phyloP scores from a whole-genome alignment of 1,140 invertebrate genomes.

The Babylonia areolata region DNA sequence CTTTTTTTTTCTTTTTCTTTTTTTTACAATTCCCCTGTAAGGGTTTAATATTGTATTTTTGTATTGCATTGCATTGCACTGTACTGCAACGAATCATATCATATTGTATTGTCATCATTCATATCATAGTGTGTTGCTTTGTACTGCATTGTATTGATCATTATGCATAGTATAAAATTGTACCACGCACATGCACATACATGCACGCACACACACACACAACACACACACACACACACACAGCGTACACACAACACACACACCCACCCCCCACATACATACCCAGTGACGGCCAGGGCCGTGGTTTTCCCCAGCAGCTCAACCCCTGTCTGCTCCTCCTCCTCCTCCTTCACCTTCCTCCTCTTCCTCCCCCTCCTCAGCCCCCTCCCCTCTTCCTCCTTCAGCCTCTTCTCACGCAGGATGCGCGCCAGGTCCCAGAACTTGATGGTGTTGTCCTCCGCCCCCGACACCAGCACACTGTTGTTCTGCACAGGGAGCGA shows the following conservation, averaged over 20 bases:
- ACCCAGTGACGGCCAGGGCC: conserved; percentile 21
- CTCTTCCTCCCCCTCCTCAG: background rate
- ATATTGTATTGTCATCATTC: too few species aligned
- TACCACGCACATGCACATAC: background rate
- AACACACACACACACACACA: background rate
- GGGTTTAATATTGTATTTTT: too few species aligned
- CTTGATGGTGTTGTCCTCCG: conserved; percentile 17
- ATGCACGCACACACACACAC: background rate
- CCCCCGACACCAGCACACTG: background rate
- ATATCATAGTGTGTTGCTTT: too few species aligned
- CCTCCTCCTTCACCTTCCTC: background rate
- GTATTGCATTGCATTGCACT: too few species aligned
- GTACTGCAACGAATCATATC: too few species aligned
- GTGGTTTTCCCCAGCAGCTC: conserved; percentile 13
- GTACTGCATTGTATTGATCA: too few species aligned
- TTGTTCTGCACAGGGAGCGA: background rate
- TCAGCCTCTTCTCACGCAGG: conserved; percentile 26
- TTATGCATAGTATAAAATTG: too few species aligned
- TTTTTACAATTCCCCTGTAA: too few species aligned
- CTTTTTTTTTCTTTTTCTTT: too few species aligned
- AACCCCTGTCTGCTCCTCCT: background rate
- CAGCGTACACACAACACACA: too few species aligned
- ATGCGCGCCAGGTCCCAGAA: conserved; percentile 50
- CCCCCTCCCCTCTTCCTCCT: background rate
- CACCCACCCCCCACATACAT: background rate